These are phyloP conservation scores for Aurelia coerulea DNA, from an alignment of 30 jellyfish, hydroid and myxozoan genomes.

Conservation along the genomic window DNA sequence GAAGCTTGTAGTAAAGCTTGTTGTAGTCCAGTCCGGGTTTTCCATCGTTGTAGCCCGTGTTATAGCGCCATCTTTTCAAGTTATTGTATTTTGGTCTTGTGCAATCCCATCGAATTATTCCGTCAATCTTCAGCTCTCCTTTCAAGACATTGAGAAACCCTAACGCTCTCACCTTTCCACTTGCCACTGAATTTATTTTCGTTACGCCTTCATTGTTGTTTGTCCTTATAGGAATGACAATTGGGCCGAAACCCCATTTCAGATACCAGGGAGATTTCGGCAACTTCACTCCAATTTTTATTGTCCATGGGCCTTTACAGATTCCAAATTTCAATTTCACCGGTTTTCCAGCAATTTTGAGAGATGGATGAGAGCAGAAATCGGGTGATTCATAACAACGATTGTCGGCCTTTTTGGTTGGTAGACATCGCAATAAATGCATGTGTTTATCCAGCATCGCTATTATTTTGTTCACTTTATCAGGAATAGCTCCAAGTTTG, in stretches of 20 bases:
- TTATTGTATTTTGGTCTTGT: slow-evolving; percentile 56
- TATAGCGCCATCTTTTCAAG: slow-evolving; percentile 35
- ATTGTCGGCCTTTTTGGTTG: slow-evolving; percentile 36
- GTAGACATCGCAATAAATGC: slow-evolving; percentile 49
- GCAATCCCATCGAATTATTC: slow-evolving; percentile 77
- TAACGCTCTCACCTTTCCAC: slow-evolving; percentile 39
- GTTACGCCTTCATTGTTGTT: slow-evolving; percentile 62
- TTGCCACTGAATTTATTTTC: slow-evolving; percentile 51
- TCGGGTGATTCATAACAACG: slow-evolving; percentile 56
- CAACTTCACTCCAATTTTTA: slow-evolving; percentile 57
- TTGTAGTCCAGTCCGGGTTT: slow-evolving; percentile 66
- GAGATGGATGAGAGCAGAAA: slow-evolving; percentile 45
- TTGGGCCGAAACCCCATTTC: slow-evolving; percentile 62
- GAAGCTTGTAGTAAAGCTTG: slow-evolving; percentile 66
- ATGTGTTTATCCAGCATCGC: slow-evolving; percentile 51
- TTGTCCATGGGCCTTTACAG: slow-evolving; percentile 75
- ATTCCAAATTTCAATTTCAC: slow-evolving; percentile 51
- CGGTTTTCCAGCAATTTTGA: slow-evolving; percentile 42
- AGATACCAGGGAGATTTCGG: slow-evolving; percentile 75
- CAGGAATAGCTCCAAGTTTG: slow-evolving; percentile 34
- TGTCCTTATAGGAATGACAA: slow-evolving; percentile 53
- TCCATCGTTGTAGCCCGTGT: slow-evolving; percentile 51
- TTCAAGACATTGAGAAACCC: slow-evolving; percentile 44
- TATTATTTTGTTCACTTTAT: slow-evolving; percentile 10
- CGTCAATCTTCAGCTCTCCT: slow-evolving; percentile 54